Base-by-base conservation (phyloP, 1,140 invertebrate genomes). In the Tetranychus urticae region DNA sequence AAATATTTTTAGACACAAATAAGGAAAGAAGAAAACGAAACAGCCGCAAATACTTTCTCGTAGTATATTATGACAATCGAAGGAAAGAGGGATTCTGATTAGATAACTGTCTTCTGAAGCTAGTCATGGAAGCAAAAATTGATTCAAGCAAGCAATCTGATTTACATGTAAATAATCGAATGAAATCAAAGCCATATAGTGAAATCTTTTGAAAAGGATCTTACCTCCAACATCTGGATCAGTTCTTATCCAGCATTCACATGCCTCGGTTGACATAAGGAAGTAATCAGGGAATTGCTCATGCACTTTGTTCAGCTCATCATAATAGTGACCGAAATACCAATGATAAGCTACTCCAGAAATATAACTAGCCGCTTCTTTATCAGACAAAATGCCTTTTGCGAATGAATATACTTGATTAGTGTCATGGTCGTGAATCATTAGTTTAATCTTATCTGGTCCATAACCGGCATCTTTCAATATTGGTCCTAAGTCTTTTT, bases 251-350 rank as follows among this genome's bases (percentile, higher is more conserved):
- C 50, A n/a, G 13, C n/a, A 68, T 46, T 61, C 63, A 67, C 72
- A 70, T 3, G 75, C 76, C 64, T 77, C 76, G 23, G 76, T 74
- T 4, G 65, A 78, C 2, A 90, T 65, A 3, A 88, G 70, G 66
- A 86, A 80, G 65, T 84, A 81, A 48, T 84, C 75, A 0, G 85
- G 82, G 68, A 78, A 78, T 3, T 71, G 65, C 23, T 59, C 71
- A 67, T 80, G 78, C 2, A 68, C 1, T 34, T 34, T n/a, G 37
- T 78, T 61, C 2, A 63, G 58, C 10, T n/a, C 14, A 35, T 56
- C 37, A 14, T 36, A 6, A 37, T n/a, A 39, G 14, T 37, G 10
- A 4, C 12, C 12, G 0, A 78, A 71, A 65, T 80, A 90, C 82
- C 82, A 90, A 70, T 90, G 87, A 2, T 88, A 75, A 6, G 52